Evolutionary conservation across 2,113 vertebrate genomes (phyloP).

Genomic region (Amphilophus citrinellus): DNA sequence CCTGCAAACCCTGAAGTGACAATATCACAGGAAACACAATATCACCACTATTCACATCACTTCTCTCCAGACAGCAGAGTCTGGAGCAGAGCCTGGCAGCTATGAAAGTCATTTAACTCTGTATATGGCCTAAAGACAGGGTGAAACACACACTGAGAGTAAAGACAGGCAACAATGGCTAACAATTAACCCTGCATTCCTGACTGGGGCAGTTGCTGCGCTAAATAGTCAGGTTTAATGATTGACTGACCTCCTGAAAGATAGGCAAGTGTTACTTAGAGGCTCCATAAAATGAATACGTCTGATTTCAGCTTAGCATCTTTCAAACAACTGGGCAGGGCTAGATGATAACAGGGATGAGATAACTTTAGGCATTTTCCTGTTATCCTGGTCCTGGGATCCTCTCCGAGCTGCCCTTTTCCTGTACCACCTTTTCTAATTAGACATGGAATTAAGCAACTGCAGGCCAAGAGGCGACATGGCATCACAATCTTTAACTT

Average conservation of each 20-base stretch:
- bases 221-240: slow-evolving; percentile 76
- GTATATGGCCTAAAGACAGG: slow-evolving; percentile 46
- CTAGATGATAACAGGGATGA: slow-evolving; percentile 73
- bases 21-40: slow-evolving; percentile 46
- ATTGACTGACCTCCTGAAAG: slow-evolving; percentile 71
- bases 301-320: slow-evolving; percentile 65
- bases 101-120: slow-evolving; percentile 36
- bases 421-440: slow-evolving; percentile 34
- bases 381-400: slow-evolving; percentile 50
- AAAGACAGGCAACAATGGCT: slow-evolving; percentile 66
- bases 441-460: slow-evolving; percentile 13
- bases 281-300: slow-evolving; percentile 67
- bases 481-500: slow-evolving; percentile 35
- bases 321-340: slow-evolving; percentile 62
- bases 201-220: slow-evolving; percentile 62
- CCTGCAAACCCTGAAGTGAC: slow-evolving; percentile 32
- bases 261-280: slow-evolving; percentile 53
- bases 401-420: slow-evolving; percentile 46
- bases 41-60: slow-evolving; percentile 27
- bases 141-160: slow-evolving; percentile 54
- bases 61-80: slow-evolving; percentile 26
- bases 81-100: slow-evolving; percentile 30
- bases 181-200: slow-evolving; percentile 79
- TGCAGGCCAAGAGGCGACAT: slow-evolving; percentile 24
- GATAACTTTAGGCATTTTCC: slow-evolving; percentile 51